Conservation (phyloP, 1,140 invertebrate genomes). For the Neoseiulus cucumeris region DNA sequence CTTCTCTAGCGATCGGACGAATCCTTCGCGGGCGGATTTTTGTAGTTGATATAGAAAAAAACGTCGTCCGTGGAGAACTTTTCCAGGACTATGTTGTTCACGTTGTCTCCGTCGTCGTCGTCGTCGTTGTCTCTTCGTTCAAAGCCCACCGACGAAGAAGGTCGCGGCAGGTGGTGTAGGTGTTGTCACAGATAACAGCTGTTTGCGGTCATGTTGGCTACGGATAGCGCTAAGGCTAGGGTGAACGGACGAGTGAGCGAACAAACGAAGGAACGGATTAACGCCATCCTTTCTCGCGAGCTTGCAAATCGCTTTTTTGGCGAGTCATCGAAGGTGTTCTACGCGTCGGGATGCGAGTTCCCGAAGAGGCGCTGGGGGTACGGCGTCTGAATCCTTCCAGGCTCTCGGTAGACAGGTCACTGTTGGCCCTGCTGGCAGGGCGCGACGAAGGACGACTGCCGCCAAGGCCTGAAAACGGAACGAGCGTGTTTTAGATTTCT, state of each 20-base stretch:
- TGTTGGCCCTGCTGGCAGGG: conserved; percentile 75
- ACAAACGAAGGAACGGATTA: neutral
- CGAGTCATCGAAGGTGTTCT: conserved; percentile 9
- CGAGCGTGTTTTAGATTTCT: neutral
- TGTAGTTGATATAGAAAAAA: neutral
- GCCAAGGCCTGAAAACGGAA: neutral
- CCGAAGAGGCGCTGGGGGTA: conserved; percentile 3
- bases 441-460: conserved; percentile 44
- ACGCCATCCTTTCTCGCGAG: conserved; percentile 8
- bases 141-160: too few species aligned
- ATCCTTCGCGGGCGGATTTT: neutral
- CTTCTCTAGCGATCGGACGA: neutral
- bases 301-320: conserved; percentile 2
- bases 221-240: neutral
- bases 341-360: conserved; percentile 6
- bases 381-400: conserved; percentile 23
- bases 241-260: neutral
- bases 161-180: neutral
- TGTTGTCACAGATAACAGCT: neutral
- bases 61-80: neutral
- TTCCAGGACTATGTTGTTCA: neutral
- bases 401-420: conserved; percentile 60
- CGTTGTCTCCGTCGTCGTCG: neutral
- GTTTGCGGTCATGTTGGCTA: neutral
- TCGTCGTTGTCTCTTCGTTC: neutral